Evolutionary conservation across 2,113 vertebrate genomes (phyloP).

Genomic region (Xerus inauris): DNA sequence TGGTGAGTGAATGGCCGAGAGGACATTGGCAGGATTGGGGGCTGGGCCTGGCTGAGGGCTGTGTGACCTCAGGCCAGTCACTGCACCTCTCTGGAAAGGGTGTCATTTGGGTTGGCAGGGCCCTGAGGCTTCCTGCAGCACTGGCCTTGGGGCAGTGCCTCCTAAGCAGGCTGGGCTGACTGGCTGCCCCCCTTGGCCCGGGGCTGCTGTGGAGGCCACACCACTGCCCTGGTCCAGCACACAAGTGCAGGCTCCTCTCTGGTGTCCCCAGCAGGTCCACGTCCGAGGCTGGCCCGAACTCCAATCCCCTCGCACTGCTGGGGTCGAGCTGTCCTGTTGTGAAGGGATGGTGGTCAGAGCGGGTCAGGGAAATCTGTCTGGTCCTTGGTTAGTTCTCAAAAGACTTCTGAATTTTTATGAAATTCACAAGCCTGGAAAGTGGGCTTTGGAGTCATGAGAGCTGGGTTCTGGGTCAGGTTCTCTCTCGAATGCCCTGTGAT

Average conservation of each 20-base stretch:
- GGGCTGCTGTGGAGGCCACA: rapidly evolving
- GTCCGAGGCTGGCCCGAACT: background rate
- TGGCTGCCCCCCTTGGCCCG: rapidly evolving
- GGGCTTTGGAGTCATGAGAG: background rate
- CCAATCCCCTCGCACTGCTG: too few species aligned
- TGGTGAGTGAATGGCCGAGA: background rate
- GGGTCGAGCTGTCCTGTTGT: background rate
- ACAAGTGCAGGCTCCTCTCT: rapidly evolving
- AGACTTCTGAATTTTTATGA: background rate
- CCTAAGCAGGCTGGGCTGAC: rapidly evolving
- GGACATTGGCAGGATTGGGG: background rate
- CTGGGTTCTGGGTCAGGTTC: background rate
- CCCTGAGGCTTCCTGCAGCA: rapidly evolving
- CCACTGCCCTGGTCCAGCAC: rapidly evolving
- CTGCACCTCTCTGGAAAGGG: background rate
- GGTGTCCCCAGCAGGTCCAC: background rate
- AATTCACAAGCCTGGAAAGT: too few species aligned
- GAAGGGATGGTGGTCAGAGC: too few species aligned
- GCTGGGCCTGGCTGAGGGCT: background rate
- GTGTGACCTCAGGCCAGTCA: background rate
- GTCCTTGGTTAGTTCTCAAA: background rate
- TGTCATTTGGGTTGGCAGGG: rapidly evolving
- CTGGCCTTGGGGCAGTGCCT: background rate
- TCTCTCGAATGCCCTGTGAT: background rate
- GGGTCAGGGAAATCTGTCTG: background rate